A percentile compares a stretch with the other conserved stretches of the same genome.
These are phyloP conservation scores for Pocillopora grandis DNA, from an alignment of 92 coral and sea anemone genomes.

Conservation along the genomic window DNA sequence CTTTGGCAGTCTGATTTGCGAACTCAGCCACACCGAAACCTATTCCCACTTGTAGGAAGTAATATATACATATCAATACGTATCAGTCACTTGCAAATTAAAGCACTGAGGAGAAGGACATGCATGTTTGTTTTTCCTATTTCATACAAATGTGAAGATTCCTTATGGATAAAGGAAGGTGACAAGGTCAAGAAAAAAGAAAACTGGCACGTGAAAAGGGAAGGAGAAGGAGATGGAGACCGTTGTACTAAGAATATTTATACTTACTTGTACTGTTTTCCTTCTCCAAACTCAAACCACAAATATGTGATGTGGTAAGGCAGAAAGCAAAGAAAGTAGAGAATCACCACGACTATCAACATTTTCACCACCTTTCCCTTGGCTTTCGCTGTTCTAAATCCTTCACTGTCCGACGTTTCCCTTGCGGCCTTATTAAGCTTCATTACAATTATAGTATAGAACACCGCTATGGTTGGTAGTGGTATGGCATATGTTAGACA, in stretches of 20 bases:
- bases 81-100: no score
- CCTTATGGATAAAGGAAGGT: no score
- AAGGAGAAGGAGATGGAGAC: background rate
- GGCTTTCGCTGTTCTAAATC: slow-evolving; percentile 83
- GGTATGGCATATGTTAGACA: slow-evolving; percentile 89
- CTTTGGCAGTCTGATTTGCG: no score
- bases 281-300: slow-evolving; percentile 88
- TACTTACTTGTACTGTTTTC: slow-evolving; percentile 62
- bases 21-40: no score
- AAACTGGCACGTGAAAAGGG: no score
- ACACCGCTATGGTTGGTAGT: slow-evolving; percentile 73
- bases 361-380: slow-evolving; percentile 91
- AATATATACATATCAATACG: no score
- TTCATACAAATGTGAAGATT: no score
- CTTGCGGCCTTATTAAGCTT: slow-evolving; percentile 79
- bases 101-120: no score
- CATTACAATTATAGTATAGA: slow-evolving; percentile 75
- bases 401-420: slow-evolving; percentile 80
- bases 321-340: slow-evolving; percentile 81
- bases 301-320: slow-evolving; percentile 69
- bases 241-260: background rate
- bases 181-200: no score
- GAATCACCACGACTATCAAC: slow-evolving; percentile 82
- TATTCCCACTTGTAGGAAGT: no score
- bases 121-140: no score